Base-by-base conservation (phyloP, 2,797 vertebrate genomes). In the Leucoraja ocellata region DNA sequence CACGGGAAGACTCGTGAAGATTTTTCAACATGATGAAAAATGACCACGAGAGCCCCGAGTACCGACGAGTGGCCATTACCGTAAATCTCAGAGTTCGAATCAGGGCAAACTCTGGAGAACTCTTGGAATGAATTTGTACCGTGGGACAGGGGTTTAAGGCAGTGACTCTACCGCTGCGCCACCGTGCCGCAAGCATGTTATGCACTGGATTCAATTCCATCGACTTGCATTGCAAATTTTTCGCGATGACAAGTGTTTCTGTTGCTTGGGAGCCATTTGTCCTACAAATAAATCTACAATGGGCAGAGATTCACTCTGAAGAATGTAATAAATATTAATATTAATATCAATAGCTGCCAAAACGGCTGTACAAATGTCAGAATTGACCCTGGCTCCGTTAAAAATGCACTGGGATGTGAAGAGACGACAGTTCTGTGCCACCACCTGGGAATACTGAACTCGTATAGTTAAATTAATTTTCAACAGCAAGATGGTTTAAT, bases 381-480 rank as follows among this genome's bases (percentile, higher is more conserved):
- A 28, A 46, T 11, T 54, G 25, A 46, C 71, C 71, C 11, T 18
- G 54, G 23, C 23, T 36, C 90, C 71, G n/a, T 54, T 36, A 76
- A 92, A 76, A 54, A 92, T 10, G 21, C 36, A 28, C 36, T 71
- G 90, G 68, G 68, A 58, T 76, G 36, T 74, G 23, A 74, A 91
- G 71, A 28, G 90, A 14, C 39, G 54, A 54, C 25, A 54, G 21
- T 54, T 76, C 90, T 58, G 73, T n/a, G 4, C 73, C 25, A n/a
- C 73, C 39, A 14, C 28, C 4, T 92, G 39, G 68, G 90, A 58
- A 58, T 58, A n/a, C 23, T 54, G 25, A 16, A 18, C 36, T 74
- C 71, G n/a, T 71, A 74, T 36, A 76, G 46, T 92, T 73, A 76
- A 76, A 88, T 88, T 88, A 88, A 88, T 36, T 92, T 92, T 76